phyloP scores from a whole-genome alignment of 2,888 invertebrate genomes.

The Anorthoa munda region DNA sequence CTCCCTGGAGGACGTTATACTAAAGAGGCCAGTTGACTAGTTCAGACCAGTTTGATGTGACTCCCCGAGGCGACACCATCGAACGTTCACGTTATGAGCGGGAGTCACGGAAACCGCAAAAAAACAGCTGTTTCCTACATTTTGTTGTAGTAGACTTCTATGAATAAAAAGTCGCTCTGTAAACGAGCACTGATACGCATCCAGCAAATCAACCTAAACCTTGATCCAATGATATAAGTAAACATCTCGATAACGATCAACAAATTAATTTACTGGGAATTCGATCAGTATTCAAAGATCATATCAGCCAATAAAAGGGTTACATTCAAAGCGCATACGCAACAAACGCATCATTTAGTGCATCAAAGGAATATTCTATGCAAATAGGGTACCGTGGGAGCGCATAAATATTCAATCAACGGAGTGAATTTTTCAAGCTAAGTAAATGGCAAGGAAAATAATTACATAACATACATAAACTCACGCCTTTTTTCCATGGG shows the following conservation, averaged over 20 bases:
- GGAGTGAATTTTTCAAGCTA: background rate
- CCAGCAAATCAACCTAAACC: too few relatives aligned
- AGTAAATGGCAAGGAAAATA: background rate
- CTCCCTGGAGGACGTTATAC: conserved; percentile 38
- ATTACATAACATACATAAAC: too few relatives aligned
- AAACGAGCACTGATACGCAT: background rate
- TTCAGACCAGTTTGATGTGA: conserved; percentile 34
- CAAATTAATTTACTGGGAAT: conserved; percentile 23
- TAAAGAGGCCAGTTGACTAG: conserved; percentile 41
- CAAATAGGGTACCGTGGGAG: background rate
- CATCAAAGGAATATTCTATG: background rate
- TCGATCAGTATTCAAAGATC: conserved; percentile 15
- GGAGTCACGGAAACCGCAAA: conserved; percentile 28
- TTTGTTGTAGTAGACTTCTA: too few relatives aligned
- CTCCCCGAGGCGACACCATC: conserved; percentile 25
- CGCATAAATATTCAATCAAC: background rate
- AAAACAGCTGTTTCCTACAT: background rate
- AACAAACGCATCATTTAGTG: conserved; percentile 3
- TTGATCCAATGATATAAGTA: background rate
- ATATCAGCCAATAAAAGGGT: background rate
- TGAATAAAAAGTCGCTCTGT: too few relatives aligned
- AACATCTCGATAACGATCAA: conserved; percentile 13
- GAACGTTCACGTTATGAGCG: conserved; percentile 10
- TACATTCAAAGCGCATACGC: background rate
- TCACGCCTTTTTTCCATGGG: too few relatives aligned